A percentile compares a stretch with the other conserved stretches of the same genome.
Conservation (phyloP, 2,888 invertebrate genomes). For the Xestia ashworthii region DNA sequence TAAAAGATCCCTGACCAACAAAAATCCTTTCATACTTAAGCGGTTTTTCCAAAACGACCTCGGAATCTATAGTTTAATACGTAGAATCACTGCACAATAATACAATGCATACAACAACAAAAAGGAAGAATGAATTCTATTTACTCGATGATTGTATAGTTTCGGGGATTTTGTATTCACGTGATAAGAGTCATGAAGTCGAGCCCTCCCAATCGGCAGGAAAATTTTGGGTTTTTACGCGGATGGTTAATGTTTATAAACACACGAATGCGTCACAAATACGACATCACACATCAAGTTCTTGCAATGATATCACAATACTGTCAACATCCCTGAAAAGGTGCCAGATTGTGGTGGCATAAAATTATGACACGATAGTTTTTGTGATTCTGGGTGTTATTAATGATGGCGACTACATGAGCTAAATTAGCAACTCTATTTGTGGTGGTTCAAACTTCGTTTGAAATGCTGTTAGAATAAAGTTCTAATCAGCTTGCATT, state of each 20-base stretch:
- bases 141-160: too few relatives aligned
- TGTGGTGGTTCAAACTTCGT: too few relatives aligned
- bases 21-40: not conserved
- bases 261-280: slow-evolving; percentile 10
- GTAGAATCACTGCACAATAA: not conserved
- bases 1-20: not conserved
- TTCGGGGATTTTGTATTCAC: slow-evolving; percentile 4
- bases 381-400: too few relatives aligned
- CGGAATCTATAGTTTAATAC: not conserved
- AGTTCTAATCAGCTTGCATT: too few relatives aligned
- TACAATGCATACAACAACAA: too few relatives aligned
- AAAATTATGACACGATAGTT: not conserved
- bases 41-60: not conserved
- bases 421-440: too few relatives aligned
- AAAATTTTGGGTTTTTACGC: slow-evolving; percentile 32
- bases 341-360: not conserved
- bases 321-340: not conserved
- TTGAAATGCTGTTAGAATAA: too few relatives aligned
- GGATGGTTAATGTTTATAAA: slow-evolving; percentile 16
- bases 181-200: slow-evolving; percentile 16
- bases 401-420: too few relatives aligned
- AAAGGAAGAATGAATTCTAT: slow-evolving; percentile 3
- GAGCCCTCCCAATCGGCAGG: not conserved
- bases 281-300: slow-evolving; percentile 1
- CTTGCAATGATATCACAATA: slow-evolving; percentile 2